phyloP scores from a whole-genome alignment of 1,140 invertebrate genomes.

The Lanistes nyassanus region DNA sequence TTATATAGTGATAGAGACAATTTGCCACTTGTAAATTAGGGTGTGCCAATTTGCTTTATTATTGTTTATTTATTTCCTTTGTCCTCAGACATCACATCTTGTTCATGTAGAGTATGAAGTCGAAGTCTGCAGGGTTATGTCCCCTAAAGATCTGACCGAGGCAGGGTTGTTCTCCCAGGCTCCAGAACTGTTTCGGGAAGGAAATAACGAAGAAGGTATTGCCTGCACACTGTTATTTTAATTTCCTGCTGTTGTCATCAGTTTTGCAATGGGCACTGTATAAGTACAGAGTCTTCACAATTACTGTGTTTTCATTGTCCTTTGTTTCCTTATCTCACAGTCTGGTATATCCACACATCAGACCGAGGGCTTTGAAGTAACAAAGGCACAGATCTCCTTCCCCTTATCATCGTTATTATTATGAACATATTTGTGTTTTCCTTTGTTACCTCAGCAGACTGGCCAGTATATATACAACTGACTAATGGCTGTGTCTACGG shows the following conservation, averaged over 20 bases:
- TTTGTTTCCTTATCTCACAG: too few species aligned
- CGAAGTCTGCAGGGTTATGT: conserved; percentile 72
- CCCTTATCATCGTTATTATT: not conserved
- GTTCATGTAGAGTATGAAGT: conserved; percentile 75
- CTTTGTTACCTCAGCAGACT: conserved; percentile 58
- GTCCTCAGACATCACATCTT: conserved; percentile 49
- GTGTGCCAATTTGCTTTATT: not conserved
- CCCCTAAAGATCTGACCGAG: conserved; percentile 44
- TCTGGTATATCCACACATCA: too few species aligned
- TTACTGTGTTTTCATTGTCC: too few species aligned
- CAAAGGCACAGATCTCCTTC: too few species aligned
- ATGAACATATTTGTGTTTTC: not conserved
- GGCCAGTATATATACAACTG: conserved; percentile 80
- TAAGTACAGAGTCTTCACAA: too few species aligned
- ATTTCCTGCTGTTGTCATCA: not conserved
- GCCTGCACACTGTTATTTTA: not conserved
- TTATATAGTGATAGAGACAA: too few species aligned
- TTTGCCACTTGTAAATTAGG: too few species aligned
- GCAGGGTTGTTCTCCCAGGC: conserved; percentile 8
- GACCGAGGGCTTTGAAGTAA: too few species aligned
- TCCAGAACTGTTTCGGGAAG: not conserved
- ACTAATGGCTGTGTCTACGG: conserved; percentile 80
- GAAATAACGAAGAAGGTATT: not conserved
- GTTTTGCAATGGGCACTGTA: too few species aligned
- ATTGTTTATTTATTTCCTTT: not conserved